Evolutionary conservation across 2,113 vertebrate genomes (phyloP), one percentile per base, ranked within the genome.

Genomic region (Lichenostomus cassidix): DNA sequence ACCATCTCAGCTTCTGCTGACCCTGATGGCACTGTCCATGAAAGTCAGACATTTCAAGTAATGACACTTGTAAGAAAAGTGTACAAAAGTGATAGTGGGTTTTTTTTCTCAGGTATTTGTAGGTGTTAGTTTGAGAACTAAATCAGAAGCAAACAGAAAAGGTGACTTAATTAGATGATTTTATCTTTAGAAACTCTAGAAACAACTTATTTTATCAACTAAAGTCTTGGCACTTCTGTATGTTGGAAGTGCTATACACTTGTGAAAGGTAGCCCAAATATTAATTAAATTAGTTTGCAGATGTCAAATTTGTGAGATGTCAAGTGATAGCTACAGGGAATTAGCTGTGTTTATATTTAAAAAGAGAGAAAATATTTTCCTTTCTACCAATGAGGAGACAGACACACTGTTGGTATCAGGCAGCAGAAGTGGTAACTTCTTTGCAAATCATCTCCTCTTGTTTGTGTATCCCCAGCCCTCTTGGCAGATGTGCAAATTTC

Each of bases 251-350:
- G 46, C 63, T 88, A 79, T 4, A 42, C 28, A 62, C 50, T 64
- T 64, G 41, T 75, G 44, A 94, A 81, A 92, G 69, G 65, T 73
- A 85, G 49, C 41, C 88, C 75, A 87, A 89, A 91, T 75, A 89
- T 60, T 91, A 87, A 88, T 73, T 91, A 82, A 89, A 95, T 70
- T 63, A 82, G 67, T 87, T 64, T 85, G 81, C 24, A 90, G 59
- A 84, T 63, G 64, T 84, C 90, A 94, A 46, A 89, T 55, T 59
- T 59, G 63, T 33, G 58, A 89, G 65, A 87, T 64, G 58, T 80
- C 70, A 87, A 53, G 29, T 39, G 35, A 83, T 25, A 84, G 46
- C 58, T 76, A 79, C 42, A 79, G 46, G 46, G 63, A 94, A 80
- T 63, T 79, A 58, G 35, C 37, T 76, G 21, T 47, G 53, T 39